Conservation (phyloP, 1,140 invertebrate species). For the Aphelinus atriplicis region DNA sequence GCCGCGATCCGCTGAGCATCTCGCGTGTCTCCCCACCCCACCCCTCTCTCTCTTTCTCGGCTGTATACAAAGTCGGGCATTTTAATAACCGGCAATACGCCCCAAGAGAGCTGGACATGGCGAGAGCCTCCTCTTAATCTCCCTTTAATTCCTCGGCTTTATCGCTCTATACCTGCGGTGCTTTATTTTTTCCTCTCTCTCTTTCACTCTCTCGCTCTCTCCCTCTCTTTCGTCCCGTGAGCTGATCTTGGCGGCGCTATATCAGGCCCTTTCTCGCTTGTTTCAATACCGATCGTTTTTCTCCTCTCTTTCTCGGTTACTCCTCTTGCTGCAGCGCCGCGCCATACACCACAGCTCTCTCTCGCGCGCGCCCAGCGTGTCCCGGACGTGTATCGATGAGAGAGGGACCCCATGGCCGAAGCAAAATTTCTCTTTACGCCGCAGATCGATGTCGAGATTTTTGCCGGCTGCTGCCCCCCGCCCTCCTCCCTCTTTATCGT, state of each 20-base stretch:
- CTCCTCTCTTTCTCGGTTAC: slow-evolving; percentile 29
- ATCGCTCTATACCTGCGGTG: slow-evolving; percentile 30
- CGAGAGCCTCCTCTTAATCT: slow-evolving; percentile 42
- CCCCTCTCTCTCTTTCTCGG: no score
- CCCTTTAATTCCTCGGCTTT: slow-evolving; percentile 52
- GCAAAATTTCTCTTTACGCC: slow-evolving; percentile 19
- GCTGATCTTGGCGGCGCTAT: not conserved
- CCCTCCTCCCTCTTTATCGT: slow-evolving; percentile 9
- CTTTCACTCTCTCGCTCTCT: not conserved
- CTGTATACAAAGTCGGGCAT: no score
- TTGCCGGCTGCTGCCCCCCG: not conserved
- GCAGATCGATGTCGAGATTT: slow-evolving; percentile 27
- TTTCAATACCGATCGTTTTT: slow-evolving; percentile 39
- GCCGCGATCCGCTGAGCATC: no score
- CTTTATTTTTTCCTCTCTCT: slow-evolving; percentile 28
- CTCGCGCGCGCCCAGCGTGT: not conserved
- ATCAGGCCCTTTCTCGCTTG: slow-evolving; percentile 2
- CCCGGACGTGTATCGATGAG: no score
- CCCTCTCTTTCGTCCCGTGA: slow-evolving; percentile 39
- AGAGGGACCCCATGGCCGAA: no score
- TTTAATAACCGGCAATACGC: no score
- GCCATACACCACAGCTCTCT: not conserved
- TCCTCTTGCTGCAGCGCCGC: not conserved
- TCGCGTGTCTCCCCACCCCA: no score
- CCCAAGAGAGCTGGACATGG: no score